These are phyloP conservation scores for Coelopa pilipes DNA, from an alignment of 2,888 invertebrate genomes.

Conservation along the genomic window DNA sequence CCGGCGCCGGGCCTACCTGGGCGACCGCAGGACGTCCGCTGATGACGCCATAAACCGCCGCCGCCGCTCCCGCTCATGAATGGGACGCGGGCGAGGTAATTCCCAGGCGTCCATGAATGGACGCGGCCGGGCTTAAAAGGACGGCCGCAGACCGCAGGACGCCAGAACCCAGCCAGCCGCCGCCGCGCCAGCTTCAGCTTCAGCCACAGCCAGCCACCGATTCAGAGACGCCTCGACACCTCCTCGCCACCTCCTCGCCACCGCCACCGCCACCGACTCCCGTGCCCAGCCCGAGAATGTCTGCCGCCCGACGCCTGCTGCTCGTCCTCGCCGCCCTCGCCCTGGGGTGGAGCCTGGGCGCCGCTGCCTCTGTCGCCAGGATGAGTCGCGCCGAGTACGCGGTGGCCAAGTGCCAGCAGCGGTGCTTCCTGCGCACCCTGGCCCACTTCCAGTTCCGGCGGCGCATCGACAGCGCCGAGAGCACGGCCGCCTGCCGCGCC, in stretches of 20 bases:
- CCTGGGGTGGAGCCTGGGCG: background rate
- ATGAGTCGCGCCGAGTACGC: background rate
- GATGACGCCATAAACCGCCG: no score
- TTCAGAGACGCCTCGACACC: background rate
- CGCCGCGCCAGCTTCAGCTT: no score
- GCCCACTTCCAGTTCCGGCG: conserved; percentile 3
- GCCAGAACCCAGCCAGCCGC: background rate
- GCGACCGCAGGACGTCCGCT: no score
- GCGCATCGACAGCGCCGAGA: conserved; percentile 7
- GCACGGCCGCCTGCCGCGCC: conserved; percentile 42
- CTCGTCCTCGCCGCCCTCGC: background rate
- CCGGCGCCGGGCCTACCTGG: no score
- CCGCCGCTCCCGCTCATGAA: background rate
- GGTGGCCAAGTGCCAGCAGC: conserved; percentile 28
- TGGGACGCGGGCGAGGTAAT: background rate
- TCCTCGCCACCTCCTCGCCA: no score
- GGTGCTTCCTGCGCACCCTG: conserved; percentile 21
- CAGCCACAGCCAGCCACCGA: no score
- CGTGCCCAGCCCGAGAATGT: background rate
- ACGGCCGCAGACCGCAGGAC: background rate
- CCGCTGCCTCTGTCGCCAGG: background rate
- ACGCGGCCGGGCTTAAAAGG: conserved; percentile 3
- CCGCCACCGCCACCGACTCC: no score
- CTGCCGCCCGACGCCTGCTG: background rate
- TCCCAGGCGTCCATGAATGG: background rate